phyloP scores from a whole-genome alignment of 1,140 invertebrate species.

The Anoplolepis gracilipes region DNA sequence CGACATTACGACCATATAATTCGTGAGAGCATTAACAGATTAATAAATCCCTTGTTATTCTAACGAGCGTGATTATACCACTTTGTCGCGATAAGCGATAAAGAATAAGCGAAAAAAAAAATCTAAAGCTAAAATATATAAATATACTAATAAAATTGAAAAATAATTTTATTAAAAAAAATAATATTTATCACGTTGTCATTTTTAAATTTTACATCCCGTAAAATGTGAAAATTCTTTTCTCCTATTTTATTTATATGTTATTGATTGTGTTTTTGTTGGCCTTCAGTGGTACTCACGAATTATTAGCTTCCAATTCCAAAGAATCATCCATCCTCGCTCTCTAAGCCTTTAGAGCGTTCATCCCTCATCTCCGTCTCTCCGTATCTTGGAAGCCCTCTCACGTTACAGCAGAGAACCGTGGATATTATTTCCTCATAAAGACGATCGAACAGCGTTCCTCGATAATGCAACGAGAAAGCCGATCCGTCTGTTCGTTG shows the following conservation, averaged over 20 bases:
- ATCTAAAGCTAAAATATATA: background rate
- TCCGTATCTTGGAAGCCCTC: background rate
- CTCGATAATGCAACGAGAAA: background rate
- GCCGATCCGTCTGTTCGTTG: constrained; percentile 5
- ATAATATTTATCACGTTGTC: background rate
- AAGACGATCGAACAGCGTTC: constrained; percentile 3
- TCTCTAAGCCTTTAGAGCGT: background rate
- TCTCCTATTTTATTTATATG: too few relatives aligned
- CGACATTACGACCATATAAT: constrained; percentile 11
- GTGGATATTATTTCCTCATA: constrained; percentile 27
- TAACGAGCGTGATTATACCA: background rate
- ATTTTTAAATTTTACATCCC: background rate
- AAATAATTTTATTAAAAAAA: background rate
- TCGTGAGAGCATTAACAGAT: constrained; percentile 44
- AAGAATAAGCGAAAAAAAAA: background rate
- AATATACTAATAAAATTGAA: background rate
- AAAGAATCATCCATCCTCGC: background rate
- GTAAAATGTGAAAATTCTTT: background rate
- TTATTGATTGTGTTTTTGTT: background rate
- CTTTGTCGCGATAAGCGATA: background rate
- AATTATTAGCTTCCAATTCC: constrained; percentile 17
- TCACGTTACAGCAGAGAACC: constrained; percentile 18
- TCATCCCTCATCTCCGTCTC: background rate
- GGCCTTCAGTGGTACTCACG: background rate
- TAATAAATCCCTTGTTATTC: constrained; percentile 28